These are phyloP conservation scores for Pseudomyrmex pallidus DNA, from an alignment of 1,140 invertebrate genomes.

Conservation along the genomic window DNA sequence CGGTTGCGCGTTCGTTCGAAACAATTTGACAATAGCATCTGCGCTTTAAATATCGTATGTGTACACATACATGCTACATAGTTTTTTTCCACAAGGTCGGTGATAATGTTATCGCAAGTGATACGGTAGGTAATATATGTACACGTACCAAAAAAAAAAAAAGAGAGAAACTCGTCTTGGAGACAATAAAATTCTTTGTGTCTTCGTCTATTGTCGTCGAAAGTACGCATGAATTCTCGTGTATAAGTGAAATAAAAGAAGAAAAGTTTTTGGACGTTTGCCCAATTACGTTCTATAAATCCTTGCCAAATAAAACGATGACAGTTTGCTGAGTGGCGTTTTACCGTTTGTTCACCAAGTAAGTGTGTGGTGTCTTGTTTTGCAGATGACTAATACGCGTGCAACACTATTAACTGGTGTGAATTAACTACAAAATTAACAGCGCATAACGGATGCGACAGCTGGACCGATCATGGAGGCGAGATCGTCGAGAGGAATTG, in stretches of 20 bases:
- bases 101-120: slow-evolving; percentile 9
- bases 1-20: neutral
- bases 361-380: slow-evolving; percentile 33
- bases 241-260: slow-evolving; percentile 3
- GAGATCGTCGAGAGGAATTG: slow-evolving; percentile 14
- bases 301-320: slow-evolving; percentile 18
- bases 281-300: neutral
- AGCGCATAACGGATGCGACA: slow-evolving; percentile 11
- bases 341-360: slow-evolving; percentile 6
- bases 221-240: neutral
- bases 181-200: too few relatives aligned
- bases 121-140: too few relatives aligned
- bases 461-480: slow-evolving; percentile 29
- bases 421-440: slow-evolving; percentile 53
- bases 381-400: slow-evolving; percentile 47
- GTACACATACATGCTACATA: neutral
- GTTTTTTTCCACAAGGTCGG: neutral
- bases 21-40: neutral
- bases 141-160: neutral
- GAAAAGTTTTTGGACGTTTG: neutral
- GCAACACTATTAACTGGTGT: slow-evolving; percentile 15
- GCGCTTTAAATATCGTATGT: neutral
- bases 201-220: neutral
- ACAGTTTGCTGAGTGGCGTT: neutral
- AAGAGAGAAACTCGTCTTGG: neutral